These are phyloP conservation scores for Leptogaster cylindrica DNA, from an alignment of 2,888 invertebrate species.

Conservation along the genomic window DNA sequence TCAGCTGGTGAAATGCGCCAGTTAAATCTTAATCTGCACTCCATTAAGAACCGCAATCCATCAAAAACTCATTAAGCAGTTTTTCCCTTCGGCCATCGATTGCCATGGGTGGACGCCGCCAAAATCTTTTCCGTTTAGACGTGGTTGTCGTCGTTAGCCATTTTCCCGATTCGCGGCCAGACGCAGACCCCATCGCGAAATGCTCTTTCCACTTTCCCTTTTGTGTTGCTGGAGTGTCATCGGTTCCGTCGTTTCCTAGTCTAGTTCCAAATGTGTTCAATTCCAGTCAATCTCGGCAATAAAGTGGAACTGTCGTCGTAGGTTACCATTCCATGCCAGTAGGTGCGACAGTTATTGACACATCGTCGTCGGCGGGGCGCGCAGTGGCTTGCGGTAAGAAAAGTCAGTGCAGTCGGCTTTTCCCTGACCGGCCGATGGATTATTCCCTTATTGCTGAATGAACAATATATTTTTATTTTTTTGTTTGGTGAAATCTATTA, in stretches of 20 bases:
- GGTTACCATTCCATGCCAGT: constrained; percentile 20
- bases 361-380: constrained; percentile 1
- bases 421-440: not conserved
- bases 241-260: not conserved
- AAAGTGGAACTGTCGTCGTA: constrained; percentile 14
- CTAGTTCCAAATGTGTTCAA: not conserved
- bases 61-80: too few relatives aligned
- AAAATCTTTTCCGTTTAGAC: too few relatives aligned
- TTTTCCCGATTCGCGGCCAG: too few relatives aligned
- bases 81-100: too few relatives aligned
- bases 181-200: too few relatives aligned
- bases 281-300: too few relatives aligned
- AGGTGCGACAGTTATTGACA: constrained; percentile 37
- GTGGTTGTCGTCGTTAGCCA: too few relatives aligned
- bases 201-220: constrained; percentile 4
- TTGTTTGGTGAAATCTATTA: too few relatives aligned
- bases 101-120: too few relatives aligned
- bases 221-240: not conserved
- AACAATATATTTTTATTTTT: too few relatives aligned
- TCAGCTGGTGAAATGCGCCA: not conserved
- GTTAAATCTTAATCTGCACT: not conserved
- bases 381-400: constrained; percentile 16
- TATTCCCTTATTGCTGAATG: too few relatives aligned
- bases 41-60: not conserved
- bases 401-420: not conserved